Conservation (phyloP, 2,888 invertebrate species). For the Stegana nigrithorax region DNA sequence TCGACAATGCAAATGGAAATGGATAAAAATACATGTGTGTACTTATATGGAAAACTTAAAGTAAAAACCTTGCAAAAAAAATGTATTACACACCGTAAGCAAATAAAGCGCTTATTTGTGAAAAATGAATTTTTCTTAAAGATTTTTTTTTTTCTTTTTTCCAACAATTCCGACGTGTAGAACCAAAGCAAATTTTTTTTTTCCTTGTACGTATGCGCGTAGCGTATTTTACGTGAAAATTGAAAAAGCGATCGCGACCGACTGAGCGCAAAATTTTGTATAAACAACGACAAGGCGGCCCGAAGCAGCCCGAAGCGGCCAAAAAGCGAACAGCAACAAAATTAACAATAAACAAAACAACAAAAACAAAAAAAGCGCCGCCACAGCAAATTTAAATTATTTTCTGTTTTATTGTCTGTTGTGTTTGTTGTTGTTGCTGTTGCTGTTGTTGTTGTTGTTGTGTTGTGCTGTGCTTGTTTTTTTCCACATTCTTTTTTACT, state of each 20-base stretch:
- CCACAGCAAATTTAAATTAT: constrained; percentile 53
- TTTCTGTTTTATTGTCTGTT: constrained; percentile 52
- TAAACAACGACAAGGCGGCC: constrained; percentile 38
- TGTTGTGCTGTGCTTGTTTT: constrained; percentile 7
- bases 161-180: constrained; percentile 41
- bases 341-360: neutral
- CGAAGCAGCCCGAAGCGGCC: neutral
- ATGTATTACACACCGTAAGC: neutral
- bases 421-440: constrained; percentile 23
- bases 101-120: no score
- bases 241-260: constrained; percentile 60
- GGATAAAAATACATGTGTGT: neutral
- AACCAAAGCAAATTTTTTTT: constrained; percentile 48
- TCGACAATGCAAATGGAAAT: no score
- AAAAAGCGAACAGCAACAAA: neutral
- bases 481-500: no score
- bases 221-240: constrained; percentile 52
- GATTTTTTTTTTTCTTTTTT: neutral
- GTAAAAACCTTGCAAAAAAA: neutral
- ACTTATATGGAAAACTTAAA: neutral
- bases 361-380: constrained; percentile 7
- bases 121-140: neutral
- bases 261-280: constrained; percentile 61
- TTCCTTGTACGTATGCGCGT: neutral
- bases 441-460: constrained; percentile 16